Conservation (phyloP, 2,797 vertebrate genomes). For the Microhierax caerulescens region DNA sequence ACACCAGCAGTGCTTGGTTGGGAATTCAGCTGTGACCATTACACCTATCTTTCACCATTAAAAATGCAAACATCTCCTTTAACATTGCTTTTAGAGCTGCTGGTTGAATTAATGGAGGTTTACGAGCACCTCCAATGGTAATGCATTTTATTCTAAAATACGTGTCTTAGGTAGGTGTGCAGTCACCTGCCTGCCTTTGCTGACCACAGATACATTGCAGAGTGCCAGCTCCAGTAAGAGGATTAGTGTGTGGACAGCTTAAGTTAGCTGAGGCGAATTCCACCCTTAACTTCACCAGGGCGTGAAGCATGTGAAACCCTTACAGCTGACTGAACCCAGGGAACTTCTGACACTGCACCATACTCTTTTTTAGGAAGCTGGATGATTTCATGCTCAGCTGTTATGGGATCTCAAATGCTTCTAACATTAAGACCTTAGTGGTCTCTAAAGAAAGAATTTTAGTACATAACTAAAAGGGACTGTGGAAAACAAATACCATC, state of each 20-base stretch:
- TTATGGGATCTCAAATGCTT: rapidly evolving
- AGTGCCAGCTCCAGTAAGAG: neutral
- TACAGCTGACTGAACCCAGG: neutral
- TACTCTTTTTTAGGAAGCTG: neutral
- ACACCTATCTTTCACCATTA: too few relatives aligned
- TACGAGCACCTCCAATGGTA: neutral
- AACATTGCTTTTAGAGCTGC: neutral
- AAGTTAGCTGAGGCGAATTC: neutral
- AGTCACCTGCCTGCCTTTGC: neutral
- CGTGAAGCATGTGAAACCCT: neutral
- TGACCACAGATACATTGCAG: neutral
- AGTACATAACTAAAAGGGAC: neutral
- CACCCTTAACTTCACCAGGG: neutral
- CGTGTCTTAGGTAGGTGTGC: neutral
- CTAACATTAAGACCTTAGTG: neutral
- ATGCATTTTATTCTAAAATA: neutral
- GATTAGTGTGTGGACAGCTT: neutral
- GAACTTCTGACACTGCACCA: neutral
- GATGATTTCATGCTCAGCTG: neutral
- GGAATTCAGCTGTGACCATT: neutral
- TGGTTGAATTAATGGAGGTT: neutral
- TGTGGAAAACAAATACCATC: rapidly evolving
- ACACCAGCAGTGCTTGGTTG: neutral
- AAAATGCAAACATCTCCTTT: neutral
- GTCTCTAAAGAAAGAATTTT: neutral